Evolutionary conservation across 1,140 invertebrate species (phyloP).

Genomic region (Ceratitis capitata): DNA sequence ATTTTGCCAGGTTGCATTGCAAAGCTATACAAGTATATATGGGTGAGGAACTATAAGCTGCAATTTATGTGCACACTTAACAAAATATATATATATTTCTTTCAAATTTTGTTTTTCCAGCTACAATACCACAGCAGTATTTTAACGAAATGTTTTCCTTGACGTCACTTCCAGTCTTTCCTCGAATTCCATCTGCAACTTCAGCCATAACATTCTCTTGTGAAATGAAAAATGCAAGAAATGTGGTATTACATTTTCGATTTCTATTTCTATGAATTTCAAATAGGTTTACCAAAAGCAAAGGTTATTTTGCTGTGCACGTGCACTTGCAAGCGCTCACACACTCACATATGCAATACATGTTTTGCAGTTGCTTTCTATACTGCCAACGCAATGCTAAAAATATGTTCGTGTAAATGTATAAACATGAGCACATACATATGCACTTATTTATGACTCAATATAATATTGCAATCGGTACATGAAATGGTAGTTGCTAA

Average conservation of each 20-base stretch:
- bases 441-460: neutral
- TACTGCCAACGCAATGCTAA: neutral
- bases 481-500: neutral
- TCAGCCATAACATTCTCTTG: neutral
- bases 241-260: constrained; percentile 36
- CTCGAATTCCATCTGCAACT: too few relatives aligned
- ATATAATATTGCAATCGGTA: neutral
- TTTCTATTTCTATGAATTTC: constrained; percentile 42
- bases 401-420: too few relatives aligned
- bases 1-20: too few relatives aligned
- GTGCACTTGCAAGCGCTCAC: neutral
- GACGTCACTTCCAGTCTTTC: too few relatives aligned
- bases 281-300: constrained; percentile 23
- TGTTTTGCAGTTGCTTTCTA: neutral
- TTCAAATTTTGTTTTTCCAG: too few relatives aligned
- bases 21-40: neutral
- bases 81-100: too few relatives aligned
- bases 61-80: too few relatives aligned
- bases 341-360: neutral
- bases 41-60: neutral
- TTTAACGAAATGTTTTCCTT: too few relatives aligned
- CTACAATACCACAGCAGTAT: too few relatives aligned
- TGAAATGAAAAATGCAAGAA: neutral
- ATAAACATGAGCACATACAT: neutral
- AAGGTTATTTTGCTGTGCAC: neutral